Evolutionary conservation across 1,140 invertebrate species (phyloP), one percentile per base, ranked within the genome.

Genomic region (Trigoniulus corallinus): DNA sequence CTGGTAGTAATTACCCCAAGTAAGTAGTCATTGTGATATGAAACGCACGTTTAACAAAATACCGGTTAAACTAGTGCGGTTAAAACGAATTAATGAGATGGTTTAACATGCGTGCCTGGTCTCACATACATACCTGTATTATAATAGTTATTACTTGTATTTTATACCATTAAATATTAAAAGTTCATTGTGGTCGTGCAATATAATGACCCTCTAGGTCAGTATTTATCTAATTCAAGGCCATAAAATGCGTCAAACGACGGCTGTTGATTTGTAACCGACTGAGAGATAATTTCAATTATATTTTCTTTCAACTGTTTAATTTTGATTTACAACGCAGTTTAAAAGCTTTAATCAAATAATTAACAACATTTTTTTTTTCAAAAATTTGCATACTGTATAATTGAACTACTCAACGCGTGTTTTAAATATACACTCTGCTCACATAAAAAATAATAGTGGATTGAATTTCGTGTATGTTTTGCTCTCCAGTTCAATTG

Each of bases 1-100:
- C 86, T 51, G 88, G 87, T 55, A 87, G 82, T 61, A 81, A 78
- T 26, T 91, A 91, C 71, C 86, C 88, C 56, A 75, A 84, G 87
- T 92, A 72, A 83, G 4, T 7, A 20, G 4, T 44, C 12, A 7
- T 10, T 44, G 24, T 44, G n/a, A n/a, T 39, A 13, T 39, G 37
- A 18, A 13, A 39, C 37, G 18, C 18, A 13, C 18, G 18, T 39
- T 39, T 13, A 39, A 13, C 12, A 12, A 13, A 39, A 39, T 39
- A 13, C 12, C 12, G 18, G 37, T 12, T 39, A 18, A 39, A 39
- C 37, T 39, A 39, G 18, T n/a, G n/a, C n/a, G n/a, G n/a, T n/a
- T n/a, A n/a, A n/a, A 7, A 44, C 7, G 7, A 44, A 10, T 44
- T 44, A 20, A 7, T 44, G 21, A 44, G 4, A 24, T 7, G 18